Evolutionary conservation across 2,113 vertebrate genomes (phyloP), one percentile per base, ranked within the genome.

Genomic region (Marmota monax): DNA sequence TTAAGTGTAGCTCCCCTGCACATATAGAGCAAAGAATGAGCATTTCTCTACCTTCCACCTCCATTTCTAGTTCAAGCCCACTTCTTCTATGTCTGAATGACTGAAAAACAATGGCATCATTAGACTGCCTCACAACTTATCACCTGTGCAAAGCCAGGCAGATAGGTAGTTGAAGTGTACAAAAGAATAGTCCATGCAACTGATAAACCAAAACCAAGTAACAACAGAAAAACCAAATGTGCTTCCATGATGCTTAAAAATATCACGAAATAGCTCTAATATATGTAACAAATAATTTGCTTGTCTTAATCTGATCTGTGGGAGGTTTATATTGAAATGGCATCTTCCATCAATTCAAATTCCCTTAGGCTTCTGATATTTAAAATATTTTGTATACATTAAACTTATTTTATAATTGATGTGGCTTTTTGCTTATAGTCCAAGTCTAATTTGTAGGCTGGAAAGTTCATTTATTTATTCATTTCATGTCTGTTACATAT

Each of bases 371-470:
- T 89, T 96, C 39, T 79, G 78, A 74, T 79, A 86, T 91, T 96
- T 88, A 56, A 92, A 93, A 51, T 53, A 84, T 67, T 92, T 91
- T 95, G 37, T 84, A 45, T 95, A 95, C 78, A 84, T 84, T 63
- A 92, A 56, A 61, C 5, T 74, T 82, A n/a, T 76, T 96, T 94
- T 96, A 89, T 91, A 95, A 93, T 94, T 89, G 85, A 94, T 92
- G 51, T 69, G 29, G 45, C 72, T 90, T 32, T 86, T 91, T 89
- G 82, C 67, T 95, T 84, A 48, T 22, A 61, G 61, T 34, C 29
- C 22, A 72, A 91, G 77, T 94, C 69, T 94, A 76, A 95, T 93
- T 74, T 92, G 42, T 90, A 56, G 92, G 48, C 27, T 74, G n/a
- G 37, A 67, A 94, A 87, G 37, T 83, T 78, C n/a, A 70, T 80